Evolutionary conservation across 2,888 invertebrate species (phyloP).

Genomic region (Eurytoma californica): DNA sequence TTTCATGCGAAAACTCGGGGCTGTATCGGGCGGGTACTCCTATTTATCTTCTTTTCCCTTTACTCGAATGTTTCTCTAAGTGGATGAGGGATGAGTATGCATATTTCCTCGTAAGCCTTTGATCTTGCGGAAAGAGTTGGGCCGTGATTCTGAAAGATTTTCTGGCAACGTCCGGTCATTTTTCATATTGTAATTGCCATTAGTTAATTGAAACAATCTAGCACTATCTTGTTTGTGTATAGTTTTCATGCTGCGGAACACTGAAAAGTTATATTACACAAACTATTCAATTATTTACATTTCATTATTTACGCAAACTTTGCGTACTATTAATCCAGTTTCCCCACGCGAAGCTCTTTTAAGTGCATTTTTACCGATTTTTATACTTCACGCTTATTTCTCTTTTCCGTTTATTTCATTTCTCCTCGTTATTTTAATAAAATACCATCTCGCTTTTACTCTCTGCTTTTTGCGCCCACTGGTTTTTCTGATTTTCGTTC

Average conservation of each 20-base stretch:
- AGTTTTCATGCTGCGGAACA: too few relatives aligned
- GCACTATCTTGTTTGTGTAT: too few relatives aligned
- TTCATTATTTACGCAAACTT: too few relatives aligned
- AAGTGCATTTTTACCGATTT: too few relatives aligned
- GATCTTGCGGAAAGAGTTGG: constrained; percentile 9
- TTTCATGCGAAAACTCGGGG: background rate
- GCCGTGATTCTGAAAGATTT: constrained; percentile 8
- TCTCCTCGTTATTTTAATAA: too few relatives aligned
- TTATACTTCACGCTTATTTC: background rate
- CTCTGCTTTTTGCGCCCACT: background rate
- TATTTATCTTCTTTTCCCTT: constrained; percentile 1
- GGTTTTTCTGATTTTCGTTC: too few relatives aligned
- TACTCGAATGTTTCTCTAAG: background rate
- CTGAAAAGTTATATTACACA: too few relatives aligned
- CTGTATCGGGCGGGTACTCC: background rate
- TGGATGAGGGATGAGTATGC: background rate
- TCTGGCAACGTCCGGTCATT: background rate
- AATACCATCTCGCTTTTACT: background rate
- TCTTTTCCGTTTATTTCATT: background rate
- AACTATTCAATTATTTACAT: too few relatives aligned
- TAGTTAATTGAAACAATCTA: too few relatives aligned
- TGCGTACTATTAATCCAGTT: too few relatives aligned
- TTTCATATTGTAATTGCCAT: background rate
- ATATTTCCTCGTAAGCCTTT: constrained; percentile 17
- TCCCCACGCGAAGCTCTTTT: too few relatives aligned